These are phyloP conservation scores for Pagetopsis macropterus DNA, from an alignment of 2,797 vertebrate genomes.

Conservation along the genomic window DNA sequence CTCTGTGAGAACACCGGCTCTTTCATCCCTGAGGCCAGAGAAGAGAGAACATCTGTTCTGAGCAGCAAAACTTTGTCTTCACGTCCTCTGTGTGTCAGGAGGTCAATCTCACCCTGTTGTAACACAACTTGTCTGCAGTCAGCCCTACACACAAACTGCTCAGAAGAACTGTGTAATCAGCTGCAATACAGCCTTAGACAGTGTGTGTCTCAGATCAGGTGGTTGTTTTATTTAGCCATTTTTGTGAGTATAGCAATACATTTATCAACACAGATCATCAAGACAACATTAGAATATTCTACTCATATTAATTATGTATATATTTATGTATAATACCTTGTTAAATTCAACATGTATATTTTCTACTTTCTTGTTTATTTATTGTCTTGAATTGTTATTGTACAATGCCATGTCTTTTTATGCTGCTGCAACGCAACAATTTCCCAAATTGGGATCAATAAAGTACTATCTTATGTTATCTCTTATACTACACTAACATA, in stretches of 20 bases:
- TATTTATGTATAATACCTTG: too few relatives aligned
- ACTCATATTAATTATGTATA: too few relatives aligned
- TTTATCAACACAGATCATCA: background rate
- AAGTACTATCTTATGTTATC: too few relatives aligned
- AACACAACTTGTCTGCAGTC: constrained; percentile 65
- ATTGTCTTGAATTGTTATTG: too few relatives aligned
- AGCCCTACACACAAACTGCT: constrained; percentile 25
- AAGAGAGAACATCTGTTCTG: constrained; percentile 77
- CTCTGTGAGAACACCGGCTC: constrained; percentile 22
- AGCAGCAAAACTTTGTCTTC: constrained; percentile 60
- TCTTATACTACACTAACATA: background rate
- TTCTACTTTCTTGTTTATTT: too few relatives aligned
- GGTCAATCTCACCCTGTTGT: constrained; percentile 66
- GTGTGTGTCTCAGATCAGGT: constrained; percentile 35
- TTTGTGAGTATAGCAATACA: background rate
- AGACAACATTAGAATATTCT: background rate
- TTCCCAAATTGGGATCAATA: too few relatives aligned
- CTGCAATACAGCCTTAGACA: constrained; percentile 34
- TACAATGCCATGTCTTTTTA: too few relatives aligned
- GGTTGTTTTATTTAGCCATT: constrained; percentile 21
- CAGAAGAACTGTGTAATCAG: constrained; percentile 48
- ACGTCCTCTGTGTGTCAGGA: constrained; percentile 55
- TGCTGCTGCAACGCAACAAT: too few relatives aligned
- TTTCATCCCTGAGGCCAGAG: constrained; percentile 57
- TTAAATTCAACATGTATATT: too few relatives aligned